Base-by-base conservation (phyloP, 2,888 invertebrate species). In the Eristalinus sepulchralis region DNA sequence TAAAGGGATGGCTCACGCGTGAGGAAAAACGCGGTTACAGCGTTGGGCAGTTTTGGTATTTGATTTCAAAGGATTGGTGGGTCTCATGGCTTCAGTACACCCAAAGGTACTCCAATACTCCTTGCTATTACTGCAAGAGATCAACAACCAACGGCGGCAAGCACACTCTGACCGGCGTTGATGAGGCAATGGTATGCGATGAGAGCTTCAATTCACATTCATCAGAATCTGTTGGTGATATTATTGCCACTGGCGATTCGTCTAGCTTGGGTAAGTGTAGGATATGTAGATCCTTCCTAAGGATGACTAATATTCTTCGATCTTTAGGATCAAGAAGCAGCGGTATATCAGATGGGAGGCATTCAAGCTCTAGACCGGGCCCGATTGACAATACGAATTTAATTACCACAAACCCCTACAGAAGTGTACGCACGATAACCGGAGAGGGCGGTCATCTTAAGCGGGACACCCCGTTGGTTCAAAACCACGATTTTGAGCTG, bases 41-140 rank as follows among this genome's bases (percentile, higher is more conserved):
- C 62, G 95, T 96, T 73, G 97, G 97, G 0, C 97, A 97, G 93
- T 96, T 97, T 93, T 98, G 97, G 97, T 98, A 97, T 94, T 94
- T 98, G 87, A 95, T 98, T 82, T 94, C 96, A 0, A 95, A 95
- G 62, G 96, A 96, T 89, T 98, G 98, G 98, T 98, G 97, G 97
- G 94, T 94, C 84, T 93, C 93, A 13, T 98, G 98, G 98, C 93
- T 94, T 73, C 94, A 94, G 55, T 96, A 97, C 93, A 95, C 96
- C n/a, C 93, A 92, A 83, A 90, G 90, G 62, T 92, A 90, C 75
- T 91, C 91, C 71, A 90, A 91, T 39, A 91, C 91, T n/a, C 91
- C 92, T 8, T 94, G 94, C 89, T 91, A 92, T 53, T 92, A 92
- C 79, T 94, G 94, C 88, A 93, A 93, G 66, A 89, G 90, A 88